These are phyloP conservation scores for Coenonympha glycerion DNA, from an alignment of 2,888 invertebrate genomes.

Conservation along the genomic window DNA sequence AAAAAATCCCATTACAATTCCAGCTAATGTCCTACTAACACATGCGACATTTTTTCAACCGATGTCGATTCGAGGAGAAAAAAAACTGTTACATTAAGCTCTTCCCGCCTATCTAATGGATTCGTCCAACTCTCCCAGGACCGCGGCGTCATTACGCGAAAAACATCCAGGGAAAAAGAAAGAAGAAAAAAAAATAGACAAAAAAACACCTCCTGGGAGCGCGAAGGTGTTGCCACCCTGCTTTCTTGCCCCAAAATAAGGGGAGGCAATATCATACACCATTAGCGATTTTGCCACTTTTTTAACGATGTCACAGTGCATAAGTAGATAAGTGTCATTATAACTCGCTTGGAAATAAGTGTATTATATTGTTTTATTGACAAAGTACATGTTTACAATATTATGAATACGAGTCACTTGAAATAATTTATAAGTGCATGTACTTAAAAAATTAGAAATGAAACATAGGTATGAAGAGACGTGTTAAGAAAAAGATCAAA, in stretches of 20 bases:
- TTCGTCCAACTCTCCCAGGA: conserved; percentile 73
- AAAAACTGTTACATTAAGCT: conserved; percentile 66
- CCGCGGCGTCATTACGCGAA: conserved; percentile 69
- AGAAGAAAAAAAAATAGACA: conserved; percentile 42
- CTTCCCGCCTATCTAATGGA: conserved; percentile 74
- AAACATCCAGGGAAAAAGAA: conserved; percentile 52
- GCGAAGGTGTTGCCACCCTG: conserved; percentile 71
- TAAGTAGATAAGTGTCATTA: conserved; percentile 36
- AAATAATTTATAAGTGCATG: too few relatives aligned
- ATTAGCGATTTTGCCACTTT: conserved; percentile 76
- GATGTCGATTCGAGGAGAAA: conserved; percentile 45
- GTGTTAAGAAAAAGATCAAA: not conserved
- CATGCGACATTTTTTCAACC: conserved; percentile 56
- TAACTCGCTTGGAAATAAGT: conserved; percentile 12
- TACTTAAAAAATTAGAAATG: too few relatives aligned
- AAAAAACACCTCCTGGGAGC: conserved; percentile 71
- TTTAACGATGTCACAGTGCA: conserved; percentile 74
- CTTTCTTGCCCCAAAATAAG: conserved; percentile 68
- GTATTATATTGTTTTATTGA: too few relatives aligned
- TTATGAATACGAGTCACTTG: too few relatives aligned
- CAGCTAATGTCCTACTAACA: conserved; percentile 52
- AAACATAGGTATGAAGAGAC: too few relatives aligned
- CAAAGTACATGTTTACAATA: too few relatives aligned
- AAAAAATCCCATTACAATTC: conserved; percentile 53
- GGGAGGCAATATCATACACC: conserved; percentile 78